Percentiles rank a stretch among this genome's conserved stretches.
phyloP scores from a whole-genome alignment of 2,113 vertebrate species.

The Orycteropus afer region DNA sequence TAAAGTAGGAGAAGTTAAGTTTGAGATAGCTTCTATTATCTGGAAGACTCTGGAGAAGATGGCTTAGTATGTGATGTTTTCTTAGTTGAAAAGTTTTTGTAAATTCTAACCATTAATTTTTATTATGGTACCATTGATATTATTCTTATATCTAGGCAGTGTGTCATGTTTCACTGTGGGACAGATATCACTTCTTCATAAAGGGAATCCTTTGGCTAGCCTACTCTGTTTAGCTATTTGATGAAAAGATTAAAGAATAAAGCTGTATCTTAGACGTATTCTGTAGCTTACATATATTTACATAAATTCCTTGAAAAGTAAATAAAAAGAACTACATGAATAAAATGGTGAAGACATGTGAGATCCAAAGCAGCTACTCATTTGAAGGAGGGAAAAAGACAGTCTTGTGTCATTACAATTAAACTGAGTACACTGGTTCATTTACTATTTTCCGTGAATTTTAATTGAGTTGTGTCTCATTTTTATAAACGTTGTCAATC shows the following conservation, averaged over 20 bases:
- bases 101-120: constrained; percentile 60
- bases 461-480: constrained; percentile 83
- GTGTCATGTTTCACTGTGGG: constrained; percentile 47
- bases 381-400: constrained; percentile 69
- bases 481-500: constrained; percentile 83
- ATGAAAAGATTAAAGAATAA: constrained; percentile 81
- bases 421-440: constrained; percentile 63
- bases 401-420: constrained; percentile 70
- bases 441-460: constrained; percentile 80
- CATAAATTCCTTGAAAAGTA: constrained; percentile 81
- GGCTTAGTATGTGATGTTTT: constrained; percentile 14
- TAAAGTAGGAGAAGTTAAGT: neutral
- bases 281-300: constrained; percentile 79
- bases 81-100: constrained; percentile 56
- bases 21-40: neutral
- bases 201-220: constrained; percentile 60
- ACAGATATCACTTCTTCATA: constrained; percentile 53
- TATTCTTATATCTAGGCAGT: constrained; percentile 47
- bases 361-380: constrained; percentile 61
- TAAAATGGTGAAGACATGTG: constrained; percentile 65
- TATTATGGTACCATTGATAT: constrained; percentile 23
- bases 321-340: constrained; percentile 72
- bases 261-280: constrained; percentile 74
- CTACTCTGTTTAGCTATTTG: constrained; percentile 65
- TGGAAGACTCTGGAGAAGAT: neutral